phyloP scores from a whole-genome alignment of 2,113 vertebrate species.

The Crotalus tigris region DNA sequence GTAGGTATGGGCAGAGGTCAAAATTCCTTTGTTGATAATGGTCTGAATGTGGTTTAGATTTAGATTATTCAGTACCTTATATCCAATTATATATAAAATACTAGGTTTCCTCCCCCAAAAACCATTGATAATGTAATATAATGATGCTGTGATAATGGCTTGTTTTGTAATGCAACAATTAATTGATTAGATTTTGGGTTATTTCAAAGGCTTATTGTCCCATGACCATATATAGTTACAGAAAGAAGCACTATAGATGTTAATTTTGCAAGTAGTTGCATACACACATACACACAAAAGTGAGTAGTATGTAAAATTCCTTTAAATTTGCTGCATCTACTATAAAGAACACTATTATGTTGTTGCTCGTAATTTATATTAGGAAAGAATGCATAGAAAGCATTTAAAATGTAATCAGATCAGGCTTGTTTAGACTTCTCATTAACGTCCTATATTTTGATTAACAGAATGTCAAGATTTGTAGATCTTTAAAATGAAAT shows the following conservation, averaged over 20 bases:
- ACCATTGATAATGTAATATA: not conserved
- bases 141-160: not conserved
- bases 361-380: not conserved
- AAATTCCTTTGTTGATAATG: not conserved
- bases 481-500: not conserved
- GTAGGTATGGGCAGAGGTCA: not conserved
- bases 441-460: not conserved
- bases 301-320: not conserved
- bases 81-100: not conserved
- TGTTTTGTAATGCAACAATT: not conserved
- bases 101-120: not conserved
- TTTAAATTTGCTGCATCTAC: not conserved
- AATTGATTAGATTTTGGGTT: not conserved
- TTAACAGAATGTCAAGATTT: not conserved
- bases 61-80: not conserved
- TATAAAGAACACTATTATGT: not conserved
- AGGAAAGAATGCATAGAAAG: not conserved
- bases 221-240: not conserved
- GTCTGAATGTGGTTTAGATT: not conserved
- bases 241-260: not conserved
- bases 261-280: not conserved
- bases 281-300: not conserved
- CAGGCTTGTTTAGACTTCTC: not conserved
- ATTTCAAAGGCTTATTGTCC: not conserved
- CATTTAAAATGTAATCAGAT: not conserved